These are phyloP conservation scores for Leucopsar rothschildi DNA, from an alignment of 2,113 vertebrate species.

Conservation along the genomic window DNA sequence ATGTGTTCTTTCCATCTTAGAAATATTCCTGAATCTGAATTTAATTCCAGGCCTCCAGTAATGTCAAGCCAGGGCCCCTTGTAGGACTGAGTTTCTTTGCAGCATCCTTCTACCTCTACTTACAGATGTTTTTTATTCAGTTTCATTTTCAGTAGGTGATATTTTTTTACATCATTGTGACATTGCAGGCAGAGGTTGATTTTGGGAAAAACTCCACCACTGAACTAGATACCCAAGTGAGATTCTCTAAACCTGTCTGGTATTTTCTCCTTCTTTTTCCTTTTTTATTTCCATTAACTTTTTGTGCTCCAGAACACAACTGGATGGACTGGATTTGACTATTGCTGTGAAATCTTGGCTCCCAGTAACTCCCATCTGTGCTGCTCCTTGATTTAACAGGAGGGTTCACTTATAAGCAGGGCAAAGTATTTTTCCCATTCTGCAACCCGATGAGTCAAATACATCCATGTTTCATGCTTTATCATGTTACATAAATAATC, in stretches of 20 bases:
- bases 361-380: neutral
- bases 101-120: neutral
- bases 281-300: neutral
- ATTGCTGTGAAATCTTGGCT: neutral
- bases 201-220: neutral
- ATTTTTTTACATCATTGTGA: neutral
- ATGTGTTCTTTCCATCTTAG: neutral
- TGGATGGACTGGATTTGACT: neutral
- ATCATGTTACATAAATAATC: constrained; percentile 52
- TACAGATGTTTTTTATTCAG: neutral
- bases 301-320: neutral
- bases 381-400: neutral
- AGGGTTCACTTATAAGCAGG: neutral
- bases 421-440: neutral
- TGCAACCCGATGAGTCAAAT: neutral
- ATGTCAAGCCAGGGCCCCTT: neutral
- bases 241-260: neutral
- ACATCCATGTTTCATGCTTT: constrained; percentile 45
- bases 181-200: neutral
- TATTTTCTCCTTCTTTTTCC: neutral
- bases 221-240: neutral
- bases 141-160: neutral
- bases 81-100: neutral
- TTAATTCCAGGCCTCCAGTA: neutral
- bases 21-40: neutral